Evolutionary conservation across 2,113 vertebrate genomes (phyloP).

Genomic region (Callopanchax toddi): DNA sequence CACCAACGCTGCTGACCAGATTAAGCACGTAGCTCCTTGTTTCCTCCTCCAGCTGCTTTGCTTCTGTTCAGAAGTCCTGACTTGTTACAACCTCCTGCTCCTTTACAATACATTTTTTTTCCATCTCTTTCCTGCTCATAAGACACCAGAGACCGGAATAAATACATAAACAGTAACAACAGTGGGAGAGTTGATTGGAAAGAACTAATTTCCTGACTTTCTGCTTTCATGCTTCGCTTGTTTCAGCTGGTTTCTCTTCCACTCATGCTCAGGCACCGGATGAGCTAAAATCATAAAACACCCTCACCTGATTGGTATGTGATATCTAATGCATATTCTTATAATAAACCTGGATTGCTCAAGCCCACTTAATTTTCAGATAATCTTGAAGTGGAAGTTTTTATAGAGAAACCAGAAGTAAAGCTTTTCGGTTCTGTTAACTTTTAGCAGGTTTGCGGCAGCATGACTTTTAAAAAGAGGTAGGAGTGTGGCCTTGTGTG

Average conservation of each 20-base stretch:
- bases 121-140: slow-evolving; percentile 1
- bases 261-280: too few relatives aligned
- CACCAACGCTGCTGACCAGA: not conserved
- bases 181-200: slow-evolving; percentile 24
- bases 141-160: slow-evolving; percentile 11
- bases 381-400: not conserved
- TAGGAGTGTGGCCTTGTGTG: not conserved
- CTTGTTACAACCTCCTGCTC: slow-evolving; percentile 5
- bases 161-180: slow-evolving; percentile 23
- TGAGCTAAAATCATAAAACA: not conserved
- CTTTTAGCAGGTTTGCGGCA: not conserved
- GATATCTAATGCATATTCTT: not conserved
- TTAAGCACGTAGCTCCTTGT: slow-evolving; percentile 33
- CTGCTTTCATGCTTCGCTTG: not conserved
- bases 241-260: not conserved
- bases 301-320: not conserved
- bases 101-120: not conserved
- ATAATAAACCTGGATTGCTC: not conserved
- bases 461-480: slow-evolving; percentile 16
- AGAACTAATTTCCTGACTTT: slow-evolving; percentile 46
- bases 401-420: not conserved
- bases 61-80: slow-evolving; percentile 17
- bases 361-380: not conserved
- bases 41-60: slow-evolving; percentile 35
- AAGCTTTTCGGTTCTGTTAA: slow-evolving; percentile 20